Conservation (phyloP, 2,797 vertebrate species). For the Chaenodraco wilsoni region DNA sequence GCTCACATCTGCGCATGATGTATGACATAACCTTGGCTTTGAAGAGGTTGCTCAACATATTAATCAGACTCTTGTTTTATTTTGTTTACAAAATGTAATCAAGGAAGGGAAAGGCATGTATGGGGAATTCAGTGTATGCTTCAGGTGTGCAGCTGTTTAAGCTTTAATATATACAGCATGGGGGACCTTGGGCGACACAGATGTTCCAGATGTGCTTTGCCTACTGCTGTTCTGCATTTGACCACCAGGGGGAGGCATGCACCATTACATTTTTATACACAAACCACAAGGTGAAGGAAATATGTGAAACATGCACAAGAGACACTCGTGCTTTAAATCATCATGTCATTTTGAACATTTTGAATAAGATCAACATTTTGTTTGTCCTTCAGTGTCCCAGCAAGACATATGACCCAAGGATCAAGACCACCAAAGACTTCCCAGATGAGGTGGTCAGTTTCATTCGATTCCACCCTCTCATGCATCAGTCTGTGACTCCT, state of each 20-base stretch:
- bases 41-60: constrained; percentile 31
- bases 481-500: constrained; percentile 89
- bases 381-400: constrained; percentile 90
- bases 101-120: constrained; percentile 1
- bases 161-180: constrained; percentile 5
- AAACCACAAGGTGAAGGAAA: not conserved
- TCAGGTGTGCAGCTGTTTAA: constrained; percentile 32
- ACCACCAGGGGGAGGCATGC: constrained; percentile 76
- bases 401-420: constrained; percentile 92
- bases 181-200: constrained; percentile 18
- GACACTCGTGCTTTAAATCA: not conserved
- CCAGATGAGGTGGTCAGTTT: constrained; percentile 96
- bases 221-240: constrained; percentile 20
- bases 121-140: constrained; percentile 1
- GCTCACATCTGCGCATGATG: constrained; percentile 43
- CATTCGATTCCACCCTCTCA: constrained; percentile 91
- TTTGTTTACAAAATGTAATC: constrained; percentile 53
- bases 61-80: constrained; percentile 45
- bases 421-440: constrained; percentile 97
- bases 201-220: constrained; percentile 51
- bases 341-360: not conserved
- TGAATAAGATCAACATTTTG: not conserved
- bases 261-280: constrained; percentile 21
- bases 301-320: not conserved
- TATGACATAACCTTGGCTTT: constrained; percentile 29